phyloP scores from a whole-genome alignment of 2,113 vertebrate species.

The Platichthys stellatus region DNA sequence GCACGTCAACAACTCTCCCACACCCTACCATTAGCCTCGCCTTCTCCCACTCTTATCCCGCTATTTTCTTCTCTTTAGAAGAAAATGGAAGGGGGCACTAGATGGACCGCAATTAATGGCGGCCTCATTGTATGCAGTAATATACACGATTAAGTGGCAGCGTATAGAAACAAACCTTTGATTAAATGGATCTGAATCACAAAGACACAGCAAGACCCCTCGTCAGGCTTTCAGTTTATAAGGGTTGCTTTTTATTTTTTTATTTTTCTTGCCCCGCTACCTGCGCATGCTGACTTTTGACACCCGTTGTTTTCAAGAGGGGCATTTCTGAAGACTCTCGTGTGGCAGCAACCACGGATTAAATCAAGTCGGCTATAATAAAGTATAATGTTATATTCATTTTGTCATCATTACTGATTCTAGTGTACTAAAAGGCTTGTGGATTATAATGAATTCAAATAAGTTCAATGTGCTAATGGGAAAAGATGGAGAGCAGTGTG shows the following conservation, averaged over 20 bases:
- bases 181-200: slow-evolving; percentile 88
- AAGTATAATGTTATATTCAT: slow-evolving; percentile 82
- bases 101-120: slow-evolving; percentile 79
- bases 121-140: slow-evolving; percentile 81
- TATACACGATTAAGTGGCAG: slow-evolving; percentile 85
- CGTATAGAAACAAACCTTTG: slow-evolving; percentile 86
- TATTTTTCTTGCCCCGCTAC: slow-evolving; percentile 68
- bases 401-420: slow-evolving; percentile 81
- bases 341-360: slow-evolving; percentile 75
- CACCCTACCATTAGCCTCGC: slow-evolving; percentile 81
- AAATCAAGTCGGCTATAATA: slow-evolving; percentile 81
- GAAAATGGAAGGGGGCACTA: slow-evolving; percentile 65
- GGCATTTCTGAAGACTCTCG: slow-evolving; percentile 73
- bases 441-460: slow-evolving; percentile 81
- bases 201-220: slow-evolving; percentile 85
- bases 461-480: slow-evolving; percentile 78
- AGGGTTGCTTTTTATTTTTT: slow-evolving; percentile 59
- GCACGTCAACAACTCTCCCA: slow-evolving; percentile 73
- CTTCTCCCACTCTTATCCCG: slow-evolving; percentile 75
- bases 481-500: slow-evolving; percentile 66
- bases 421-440: slow-evolving; percentile 75
- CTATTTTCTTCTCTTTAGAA: slow-evolving; percentile 72
- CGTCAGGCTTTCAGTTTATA: slow-evolving; percentile 78
- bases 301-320: slow-evolving; percentile 76
- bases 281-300: slow-evolving; percentile 79